Evolutionary conservation across 2,113 vertebrate genomes (phyloP).

Genomic region (Ictalurus furcatus): DNA sequence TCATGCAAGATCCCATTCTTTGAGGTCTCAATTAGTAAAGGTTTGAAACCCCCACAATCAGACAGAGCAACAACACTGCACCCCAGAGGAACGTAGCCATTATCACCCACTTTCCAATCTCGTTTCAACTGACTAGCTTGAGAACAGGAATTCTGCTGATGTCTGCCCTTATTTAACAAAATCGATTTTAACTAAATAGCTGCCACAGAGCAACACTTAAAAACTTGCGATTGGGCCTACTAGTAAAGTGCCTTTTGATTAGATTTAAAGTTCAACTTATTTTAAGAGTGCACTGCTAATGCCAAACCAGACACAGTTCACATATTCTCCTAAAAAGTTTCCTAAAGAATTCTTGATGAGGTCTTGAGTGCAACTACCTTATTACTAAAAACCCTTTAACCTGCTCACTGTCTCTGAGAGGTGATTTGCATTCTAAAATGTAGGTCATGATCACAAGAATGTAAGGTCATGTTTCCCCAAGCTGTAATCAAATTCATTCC

Average conservation of each 20-base stretch:
- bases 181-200: conserved; percentile 49
- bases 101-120: conserved; percentile 59
- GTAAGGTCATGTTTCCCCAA: not conserved
- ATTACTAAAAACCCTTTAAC: not conserved
- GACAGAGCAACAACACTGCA: conserved; percentile 44
- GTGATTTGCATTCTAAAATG: not conserved
- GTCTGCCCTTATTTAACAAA: conserved; percentile 41
- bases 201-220: conserved; percentile 29
- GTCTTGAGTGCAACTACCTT: not conserved
- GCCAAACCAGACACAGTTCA: conserved; percentile 11
- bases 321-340: not conserved
- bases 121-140: conserved; percentile 48
- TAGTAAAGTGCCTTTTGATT: conserved; percentile 41
- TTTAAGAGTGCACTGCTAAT: conserved; percentile 23
- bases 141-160: conserved; percentile 40
- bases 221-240: conserved; percentile 32
- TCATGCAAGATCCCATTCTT: conserved; percentile 43
- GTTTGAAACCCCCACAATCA: conserved; percentile 50
- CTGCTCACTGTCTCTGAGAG: not conserved
- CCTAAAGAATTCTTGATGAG: not conserved
- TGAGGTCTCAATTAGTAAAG: conserved; percentile 64
- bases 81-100: conserved; percentile 61
- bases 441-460: not conserved
- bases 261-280: conserved; percentile 31
- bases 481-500: not conserved